Percentiles rank a stretch among this genome's conserved stretches.
These are phyloP conservation scores for Pocillopora grandis DNA, from an alignment of 92 coral and sea anemone genomes.

Conservation along the genomic window DNA sequence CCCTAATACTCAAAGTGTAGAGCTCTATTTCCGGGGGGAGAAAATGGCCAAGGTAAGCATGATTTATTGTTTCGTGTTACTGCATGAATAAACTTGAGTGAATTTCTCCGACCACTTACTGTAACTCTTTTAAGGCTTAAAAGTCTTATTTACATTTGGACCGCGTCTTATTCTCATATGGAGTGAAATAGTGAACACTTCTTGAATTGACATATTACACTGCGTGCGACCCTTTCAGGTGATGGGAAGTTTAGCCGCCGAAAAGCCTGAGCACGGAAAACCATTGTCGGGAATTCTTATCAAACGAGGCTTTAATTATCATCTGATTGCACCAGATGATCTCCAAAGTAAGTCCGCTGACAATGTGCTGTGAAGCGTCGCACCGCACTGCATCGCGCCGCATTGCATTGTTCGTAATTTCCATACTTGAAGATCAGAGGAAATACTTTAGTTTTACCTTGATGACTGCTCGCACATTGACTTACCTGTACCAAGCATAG, in stretches of 20 bases:
- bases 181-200: no score
- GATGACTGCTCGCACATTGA: no score
- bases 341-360: constrained; percentile 79
- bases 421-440: no score
- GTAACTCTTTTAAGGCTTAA: no score
- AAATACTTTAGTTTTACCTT: no score
- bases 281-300: constrained; percentile 94
- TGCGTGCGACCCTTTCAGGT: constrained; percentile 49
- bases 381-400: no score
- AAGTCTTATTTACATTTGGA: no score
- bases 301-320: constrained; percentile 96
- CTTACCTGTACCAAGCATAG: no score
- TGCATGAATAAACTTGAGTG: background rate
- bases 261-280: constrained; percentile 83
- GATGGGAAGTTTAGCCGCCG: constrained; percentile 96
- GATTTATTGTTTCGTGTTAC: background rate
- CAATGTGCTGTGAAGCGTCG: background rate
- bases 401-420: no score
- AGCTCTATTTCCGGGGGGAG: constrained; percentile 96
- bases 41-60: constrained; percentile 96
- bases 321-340: constrained; percentile 94
- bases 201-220: background rate
- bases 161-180: no score
- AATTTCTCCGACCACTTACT: background rate
- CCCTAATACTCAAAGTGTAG: constrained; percentile 92